Conservation (phyloP, 2,888 invertebrate genomes). For the Entomobrya multifasciata region DNA sequence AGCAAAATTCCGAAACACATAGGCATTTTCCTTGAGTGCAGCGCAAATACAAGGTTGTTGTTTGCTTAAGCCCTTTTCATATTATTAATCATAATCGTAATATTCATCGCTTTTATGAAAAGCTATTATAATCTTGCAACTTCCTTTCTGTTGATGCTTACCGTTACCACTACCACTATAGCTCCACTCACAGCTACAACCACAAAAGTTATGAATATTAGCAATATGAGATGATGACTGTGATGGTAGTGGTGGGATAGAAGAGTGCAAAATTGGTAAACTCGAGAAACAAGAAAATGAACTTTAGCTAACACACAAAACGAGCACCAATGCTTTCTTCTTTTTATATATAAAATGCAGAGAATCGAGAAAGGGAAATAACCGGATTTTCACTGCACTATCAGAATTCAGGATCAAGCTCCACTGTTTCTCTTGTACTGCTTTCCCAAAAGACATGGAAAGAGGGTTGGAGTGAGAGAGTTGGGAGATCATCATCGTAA, state of each 20-base stretch:
- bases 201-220: constrained; percentile 42
- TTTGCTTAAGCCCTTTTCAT: not conserved
- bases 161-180: not conserved
- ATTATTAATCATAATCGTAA: constrained; percentile 43
- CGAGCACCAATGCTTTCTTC: not conserved
- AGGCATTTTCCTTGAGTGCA: not conserved
- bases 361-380: not conserved
- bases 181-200: not conserved
- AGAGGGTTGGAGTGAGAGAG: not conserved
- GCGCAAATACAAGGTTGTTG: constrained; percentile 7
- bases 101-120: constrained; percentile 26
- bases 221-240: constrained; percentile 48
- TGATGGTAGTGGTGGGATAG: constrained; percentile 13
- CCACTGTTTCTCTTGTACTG: no score
- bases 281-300: constrained; percentile 45
- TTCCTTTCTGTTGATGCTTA: not conserved
- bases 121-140: constrained; percentile 34
- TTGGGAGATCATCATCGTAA: constrained; percentile 12
- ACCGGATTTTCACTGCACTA: not conserved
- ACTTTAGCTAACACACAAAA: constrained; percentile 11
- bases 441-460: not conserved
- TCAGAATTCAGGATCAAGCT: no score
- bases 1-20: no score
- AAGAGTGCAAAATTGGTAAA: constrained; percentile 28
- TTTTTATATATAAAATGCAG: not conserved